phyloP scores from a whole-genome alignment of 2,888 invertebrate genomes.

The Heterodera filipjevi region DNA sequence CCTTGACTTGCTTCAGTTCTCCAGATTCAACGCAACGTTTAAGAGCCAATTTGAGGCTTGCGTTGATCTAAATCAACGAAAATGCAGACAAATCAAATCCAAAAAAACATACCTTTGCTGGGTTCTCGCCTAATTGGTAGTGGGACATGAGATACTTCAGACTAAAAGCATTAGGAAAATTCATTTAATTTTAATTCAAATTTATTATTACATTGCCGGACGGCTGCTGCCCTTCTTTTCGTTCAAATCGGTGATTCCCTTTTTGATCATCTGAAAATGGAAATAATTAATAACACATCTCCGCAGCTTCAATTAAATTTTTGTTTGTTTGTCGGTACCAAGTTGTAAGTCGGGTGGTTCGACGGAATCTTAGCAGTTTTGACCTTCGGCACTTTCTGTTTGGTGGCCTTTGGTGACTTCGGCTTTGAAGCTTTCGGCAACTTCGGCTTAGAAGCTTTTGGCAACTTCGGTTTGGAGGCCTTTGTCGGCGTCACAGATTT shows the following conservation, averaged over 20 bases:
- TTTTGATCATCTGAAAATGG: slow-evolving; percentile 37
- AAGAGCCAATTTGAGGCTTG: slow-evolving; percentile 66
- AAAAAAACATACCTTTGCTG: not conserved
- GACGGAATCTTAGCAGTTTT: slow-evolving; percentile 3
- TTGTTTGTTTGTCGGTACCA: not conserved
- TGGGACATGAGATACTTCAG: slow-evolving; percentile 43
- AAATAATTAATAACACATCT: too few relatives aligned
- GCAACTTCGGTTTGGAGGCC: not conserved
- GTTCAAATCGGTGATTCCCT: slow-evolving; percentile 26
- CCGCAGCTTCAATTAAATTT: too few relatives aligned
- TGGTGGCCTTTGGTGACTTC: not conserved
- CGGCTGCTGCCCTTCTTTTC: slow-evolving; percentile 45
- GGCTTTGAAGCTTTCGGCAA: too few relatives aligned
- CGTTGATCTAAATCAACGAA: slow-evolving; percentile 58
- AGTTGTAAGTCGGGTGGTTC: slow-evolving; percentile 20
- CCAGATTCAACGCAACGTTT: slow-evolving; percentile 66
- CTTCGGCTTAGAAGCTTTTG: too few relatives aligned
- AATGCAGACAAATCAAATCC: not conserved
- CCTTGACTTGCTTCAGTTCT: slow-evolving; percentile 64
- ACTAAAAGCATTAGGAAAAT: not conserved
- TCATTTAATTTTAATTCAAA: not conserved
- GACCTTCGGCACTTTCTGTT: not conserved
- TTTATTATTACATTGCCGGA: slow-evolving; percentile 34
- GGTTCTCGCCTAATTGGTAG: slow-evolving; percentile 39
- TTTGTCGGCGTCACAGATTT: slow-evolving; percentile 10